A percentile compares a stretch with the other conserved stretches of the same genome.
Evolutionary conservation across 1,140 invertebrate genomes (phyloP).

Genomic region (Lethrus apterus): DNA sequence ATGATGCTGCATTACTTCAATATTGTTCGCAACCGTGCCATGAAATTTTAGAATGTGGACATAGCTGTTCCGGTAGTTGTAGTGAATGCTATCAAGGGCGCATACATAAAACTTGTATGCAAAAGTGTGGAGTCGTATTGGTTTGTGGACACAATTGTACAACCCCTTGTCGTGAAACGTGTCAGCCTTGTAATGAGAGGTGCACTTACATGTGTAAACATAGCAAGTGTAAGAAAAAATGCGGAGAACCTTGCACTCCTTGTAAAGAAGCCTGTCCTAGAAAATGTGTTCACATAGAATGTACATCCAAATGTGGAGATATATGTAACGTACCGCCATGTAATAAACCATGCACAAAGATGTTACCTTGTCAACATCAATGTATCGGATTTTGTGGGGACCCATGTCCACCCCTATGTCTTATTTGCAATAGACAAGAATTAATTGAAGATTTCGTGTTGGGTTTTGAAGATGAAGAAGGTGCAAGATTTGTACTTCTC

Average conservation of each 20-base stretch:
- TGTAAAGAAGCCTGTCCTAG: conserved; percentile 48
- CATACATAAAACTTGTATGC: conserved; percentile 52
- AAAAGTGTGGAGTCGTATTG: conserved; percentile 49
- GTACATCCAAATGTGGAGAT: conserved; percentile 49
- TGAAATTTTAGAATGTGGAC: conserved; percentile 46
- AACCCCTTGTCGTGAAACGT: conserved; percentile 50
- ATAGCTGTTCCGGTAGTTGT: conserved; percentile 54
- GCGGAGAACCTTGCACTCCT: conserved; percentile 51
- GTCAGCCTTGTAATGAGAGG: conserved; percentile 52
- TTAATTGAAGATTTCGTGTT: conserved; percentile 48
- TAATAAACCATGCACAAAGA: conserved; percentile 43
- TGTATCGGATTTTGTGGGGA: conserved; percentile 66
- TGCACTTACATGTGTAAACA: conserved; percentile 55
- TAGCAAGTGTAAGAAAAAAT: conserved; percentile 47
- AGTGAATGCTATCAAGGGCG: conserved; percentile 52
- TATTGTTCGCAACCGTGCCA: conserved; percentile 45
- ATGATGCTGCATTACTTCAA: conserved; percentile 20
- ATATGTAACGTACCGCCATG: conserved; percentile 48
- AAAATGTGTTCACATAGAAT: conserved; percentile 48
- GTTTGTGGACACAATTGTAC: conserved; percentile 63
- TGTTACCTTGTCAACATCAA: conserved; percentile 49
- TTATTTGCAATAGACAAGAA: conserved; percentile 44
- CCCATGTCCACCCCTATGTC: conserved; percentile 48
- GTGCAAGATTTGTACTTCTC: conserved; percentile 53
- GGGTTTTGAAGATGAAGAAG: conserved; percentile 49